phyloP scores from a whole-genome alignment of 2,888 invertebrate species.

The Thumatha senex region DNA sequence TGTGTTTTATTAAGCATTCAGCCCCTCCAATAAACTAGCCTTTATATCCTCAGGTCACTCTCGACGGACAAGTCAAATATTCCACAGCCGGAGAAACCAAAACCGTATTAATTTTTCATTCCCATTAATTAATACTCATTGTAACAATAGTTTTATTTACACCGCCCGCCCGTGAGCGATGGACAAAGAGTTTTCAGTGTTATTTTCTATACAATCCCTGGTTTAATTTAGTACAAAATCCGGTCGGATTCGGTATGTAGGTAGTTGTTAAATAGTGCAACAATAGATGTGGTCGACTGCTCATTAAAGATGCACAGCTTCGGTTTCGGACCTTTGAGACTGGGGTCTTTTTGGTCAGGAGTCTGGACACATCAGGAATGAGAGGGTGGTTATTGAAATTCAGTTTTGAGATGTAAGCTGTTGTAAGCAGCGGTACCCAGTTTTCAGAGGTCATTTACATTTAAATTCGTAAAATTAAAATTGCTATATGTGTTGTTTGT shows the following conservation, averaged over 20 bases:
- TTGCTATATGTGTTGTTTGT: too few species aligned
- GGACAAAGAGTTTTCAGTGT: constrained; percentile 65
- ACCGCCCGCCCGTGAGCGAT: constrained; percentile 44
- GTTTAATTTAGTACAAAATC: constrained; percentile 64
- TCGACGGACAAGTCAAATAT: constrained; percentile 33
- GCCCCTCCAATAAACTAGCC: constrained; percentile 10
- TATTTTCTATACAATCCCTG: constrained; percentile 72
- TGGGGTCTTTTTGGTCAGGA: too few species aligned
- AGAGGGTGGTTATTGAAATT: constrained; percentile 26
- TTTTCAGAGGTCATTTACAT: too few species aligned
- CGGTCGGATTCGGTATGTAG: constrained; percentile 56
- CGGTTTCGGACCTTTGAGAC: constrained; percentile 63
- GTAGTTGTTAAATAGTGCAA: constrained; percentile 76
- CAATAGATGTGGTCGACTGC: constrained; percentile 70
- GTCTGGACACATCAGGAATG: constrained; percentile 46
- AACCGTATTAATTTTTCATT: constrained; percentile 61
- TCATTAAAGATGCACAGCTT: constrained; percentile 73
- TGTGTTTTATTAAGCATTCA: too few species aligned
- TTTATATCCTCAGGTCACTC: constrained; percentile 12
- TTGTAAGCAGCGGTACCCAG: too few species aligned
- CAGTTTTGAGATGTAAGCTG: background rate
- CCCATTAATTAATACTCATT: constrained; percentile 67
- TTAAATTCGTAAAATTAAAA: too few species aligned
- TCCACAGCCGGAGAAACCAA: constrained; percentile 34
- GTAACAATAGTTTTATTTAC: constrained; percentile 74